Base-by-base conservation (phyloP, 2,113 vertebrate species). In the Dipodomys ordii region DNA sequence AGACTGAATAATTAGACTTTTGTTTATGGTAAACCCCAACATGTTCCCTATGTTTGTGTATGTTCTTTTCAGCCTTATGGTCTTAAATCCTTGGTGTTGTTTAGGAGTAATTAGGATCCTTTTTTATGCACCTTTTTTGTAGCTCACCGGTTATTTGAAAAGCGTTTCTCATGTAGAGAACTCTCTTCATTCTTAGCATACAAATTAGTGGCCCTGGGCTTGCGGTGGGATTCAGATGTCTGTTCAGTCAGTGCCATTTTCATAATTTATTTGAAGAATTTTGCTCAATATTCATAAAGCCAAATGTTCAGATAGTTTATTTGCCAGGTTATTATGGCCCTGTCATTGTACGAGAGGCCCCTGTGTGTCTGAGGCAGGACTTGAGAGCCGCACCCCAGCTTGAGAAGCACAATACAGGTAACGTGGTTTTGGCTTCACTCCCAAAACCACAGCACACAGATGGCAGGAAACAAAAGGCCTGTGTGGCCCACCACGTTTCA, bases 281-380 rank as follows among this genome's bases (percentile, higher is more conserved):
- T 96, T 93, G 68, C 93, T 95, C 92, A 94, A 91, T 96, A 96
- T 97, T 93, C 93, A 96, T 93, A 93, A 94, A 96, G 90, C 93
- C 94, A 95, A 96, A 92, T 93, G 93, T 90, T 96, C 95, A 60
- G 27, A 78, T 49, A 60, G 62, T 96, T 92, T 77, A 85, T 92
- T 57, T 92, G 93, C 90, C 90, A 74, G 92, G 72, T 85, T n/a
- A 12, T 87, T 57, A 44, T 25, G 88, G 68, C 76, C 79, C 76
- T 77, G 74, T 77, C 90, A 46, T 76, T 90, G 68, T 62, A 3
- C 0, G 35, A 1, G 88, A 72, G 87, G 83, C 64, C 76, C 49
- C 57, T 18, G 1, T 57, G 30, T 32, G 49, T 92, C 76, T 44
- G 79, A 60, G 71, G 85, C 95, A 44, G 87, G 44, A 35, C 49